Evolutionary conservation across 2,797 vertebrate species (phyloP).

Genomic region (Liasis olivaceus): DNA sequence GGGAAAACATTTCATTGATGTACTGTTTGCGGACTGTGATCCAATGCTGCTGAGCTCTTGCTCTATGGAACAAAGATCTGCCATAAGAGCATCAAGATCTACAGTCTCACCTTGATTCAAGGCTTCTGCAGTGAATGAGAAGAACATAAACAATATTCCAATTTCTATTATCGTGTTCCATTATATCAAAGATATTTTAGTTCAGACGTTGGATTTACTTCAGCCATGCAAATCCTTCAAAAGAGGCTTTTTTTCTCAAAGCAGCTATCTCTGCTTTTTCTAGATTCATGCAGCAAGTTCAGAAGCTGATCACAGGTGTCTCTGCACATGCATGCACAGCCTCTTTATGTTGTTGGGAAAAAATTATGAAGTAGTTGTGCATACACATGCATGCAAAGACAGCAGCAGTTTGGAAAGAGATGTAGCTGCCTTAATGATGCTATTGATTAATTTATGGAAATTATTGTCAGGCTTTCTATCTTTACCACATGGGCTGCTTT

Average conservation of each 20-base stretch:
- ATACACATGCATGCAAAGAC: background rate
- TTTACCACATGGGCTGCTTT: background rate
- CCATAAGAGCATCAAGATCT: slow-evolving; percentile 97
- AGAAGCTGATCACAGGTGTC: background rate
- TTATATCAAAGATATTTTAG: background rate
- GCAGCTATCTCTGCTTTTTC: background rate
- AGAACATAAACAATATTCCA: background rate
- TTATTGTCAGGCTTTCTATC: background rate
- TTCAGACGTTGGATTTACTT: background rate
- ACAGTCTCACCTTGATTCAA: slow-evolving; percentile 93
- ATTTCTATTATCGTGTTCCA: background rate
- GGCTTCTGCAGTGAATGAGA: slow-evolving; percentile 85
- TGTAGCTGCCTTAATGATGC: background rate
- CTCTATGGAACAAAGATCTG: slow-evolving; percentile 95
- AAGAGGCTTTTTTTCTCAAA: background rate
- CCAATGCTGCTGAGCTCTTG: slow-evolving; percentile 92
- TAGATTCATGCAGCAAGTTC: background rate
- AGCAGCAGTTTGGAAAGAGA: background rate
- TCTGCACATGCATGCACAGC: background rate
- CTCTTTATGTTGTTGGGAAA: background rate
- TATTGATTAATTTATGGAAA: background rate
- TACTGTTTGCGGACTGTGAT: slow-evolving; percentile 81
- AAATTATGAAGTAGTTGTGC: background rate
- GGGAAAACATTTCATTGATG: slow-evolving; percentile 70
- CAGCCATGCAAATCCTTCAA: background rate